phyloP scores from a whole-genome alignment of 2,797 vertebrate species.

The Platyrinchus mystaceus region DNA sequence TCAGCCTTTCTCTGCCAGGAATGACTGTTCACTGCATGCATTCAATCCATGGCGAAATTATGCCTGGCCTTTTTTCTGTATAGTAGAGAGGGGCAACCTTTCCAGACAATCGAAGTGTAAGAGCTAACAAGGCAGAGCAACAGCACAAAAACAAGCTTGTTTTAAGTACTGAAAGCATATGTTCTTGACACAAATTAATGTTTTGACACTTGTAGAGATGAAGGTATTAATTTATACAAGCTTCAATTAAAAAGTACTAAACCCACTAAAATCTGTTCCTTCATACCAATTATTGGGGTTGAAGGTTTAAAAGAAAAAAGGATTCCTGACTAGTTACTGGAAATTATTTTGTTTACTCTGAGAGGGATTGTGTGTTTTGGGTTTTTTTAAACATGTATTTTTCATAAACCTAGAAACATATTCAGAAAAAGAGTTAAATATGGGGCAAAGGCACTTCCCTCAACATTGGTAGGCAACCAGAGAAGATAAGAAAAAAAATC shows the following conservation, averaged over 20 bases:
- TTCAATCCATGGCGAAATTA: conserved; percentile 52
- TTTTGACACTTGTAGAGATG: conserved; percentile 5
- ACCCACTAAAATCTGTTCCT: neutral
- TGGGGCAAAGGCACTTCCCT: neutral
- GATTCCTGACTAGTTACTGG: neutral
- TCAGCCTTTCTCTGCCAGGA: conserved; percentile 52
- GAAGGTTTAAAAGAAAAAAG: neutral
- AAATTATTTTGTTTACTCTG: neutral
- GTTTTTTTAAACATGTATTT: neutral
- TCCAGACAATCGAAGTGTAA: conserved; percentile 43
- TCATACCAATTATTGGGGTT: neutral
- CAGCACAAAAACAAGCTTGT: conserved; percentile 70
- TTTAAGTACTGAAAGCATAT: conserved; percentile 73
- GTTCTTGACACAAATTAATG: conserved; percentile 65
- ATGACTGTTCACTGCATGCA: conserved; percentile 16
- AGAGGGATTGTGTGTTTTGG: neutral
- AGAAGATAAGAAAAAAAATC: neutral
- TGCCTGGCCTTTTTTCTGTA: conserved; percentile 49
- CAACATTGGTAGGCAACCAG: neutral
- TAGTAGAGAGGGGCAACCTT: conserved; percentile 43
- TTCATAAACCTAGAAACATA: neutral
- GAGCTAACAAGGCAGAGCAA: conserved; percentile 55
- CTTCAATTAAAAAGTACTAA: neutral
- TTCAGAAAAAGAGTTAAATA: neutral
- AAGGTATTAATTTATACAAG: neutral